Base-by-base conservation (phyloP, 1,140 invertebrate genomes). In the Diorhabda elongata region DNA sequence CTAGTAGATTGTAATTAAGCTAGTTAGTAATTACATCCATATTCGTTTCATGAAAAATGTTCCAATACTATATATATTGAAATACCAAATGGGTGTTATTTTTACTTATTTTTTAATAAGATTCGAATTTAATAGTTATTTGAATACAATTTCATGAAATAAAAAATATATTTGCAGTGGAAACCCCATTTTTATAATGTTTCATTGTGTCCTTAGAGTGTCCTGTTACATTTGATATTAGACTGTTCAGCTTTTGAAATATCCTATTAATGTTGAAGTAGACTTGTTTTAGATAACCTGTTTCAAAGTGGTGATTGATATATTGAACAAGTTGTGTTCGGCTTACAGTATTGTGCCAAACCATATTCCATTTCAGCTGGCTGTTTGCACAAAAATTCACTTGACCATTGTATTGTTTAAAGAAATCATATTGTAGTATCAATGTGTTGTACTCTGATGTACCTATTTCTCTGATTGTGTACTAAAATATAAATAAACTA, bases 391-490 rank as follows among this genome's bases (percentile, higher is more conserved):
- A 42, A 47, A 64, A 44, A 8, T 64, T 59, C 63, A 42, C 61
- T 61, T 59, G 56, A 69, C 71, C 69, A 67, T 77, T 71, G 73
- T 77, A 75, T 74, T 69, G 75, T 78, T 76, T 78, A 73, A 52
- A 26, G 26, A 52, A 74, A 78, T 78, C 73, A 78, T 78, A 71
- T 78, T 76, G 73, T 76, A 78, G 73, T 77, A 76, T 75, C 71
- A 73, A 73, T 75, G 72, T 75, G 75, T 75, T 75, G 75, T 76
- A 74, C 74, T 52, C 74, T 77, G 76, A 75, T 77, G 73, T 77
- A 78, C 72, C 71, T 76, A 78, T 75, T 78, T 76, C 77, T 72
- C 71, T 76, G 74, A 76, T 70, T 66, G 71, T 76, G 75, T 76
- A 76, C 71, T 76, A 75, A 76, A 73, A 63, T 68, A 68, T 63